Evolutionary conservation across 2,797 vertebrate genomes (phyloP), one percentile per base, ranked within the genome.

Genomic region (Sebastes glaucus): DNA sequence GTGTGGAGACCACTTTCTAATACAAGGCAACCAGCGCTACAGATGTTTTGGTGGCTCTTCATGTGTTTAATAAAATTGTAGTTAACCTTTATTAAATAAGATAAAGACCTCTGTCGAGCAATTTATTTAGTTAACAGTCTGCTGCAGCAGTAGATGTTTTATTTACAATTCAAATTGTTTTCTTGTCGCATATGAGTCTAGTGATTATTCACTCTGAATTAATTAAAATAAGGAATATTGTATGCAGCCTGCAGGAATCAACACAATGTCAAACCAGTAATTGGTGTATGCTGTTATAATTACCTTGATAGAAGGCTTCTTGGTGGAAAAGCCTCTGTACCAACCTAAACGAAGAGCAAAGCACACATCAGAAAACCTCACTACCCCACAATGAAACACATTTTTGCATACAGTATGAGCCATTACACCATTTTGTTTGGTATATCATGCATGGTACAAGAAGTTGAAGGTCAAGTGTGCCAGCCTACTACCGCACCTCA

Each of bases 291-390:
- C 4, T 42, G 74, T 11, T 76, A 56, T 74, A 14, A 89, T 96
- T 97, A 99, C 98, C 97, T 99, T 99, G 77, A 97, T 89, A 71
- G 96, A 97, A 64, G 98, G 98, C 90, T 98, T 99, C 95, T 96
- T 98, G 90, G 96, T 97, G 80, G 98, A 98, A 93, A 98, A 96
- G 79, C 98, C 98, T 96, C 98, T 95, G 95, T 99, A 99, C 98
- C 98, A 99, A 82, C 98, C 98, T 99, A 88, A 84, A 95, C 94
- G 3, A 93, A 85, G 22, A 86, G 14, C 23, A 77, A 65, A 87
- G 76, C 23, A 8, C 11, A 73, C 38, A 68, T 91, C 4, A 85
- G 35, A 76, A 59, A 80, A 60, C 13, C 20, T 46, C 11, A 60
- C 27, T 42, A 10, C 13, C 20, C 46, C 9, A 60, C 27, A 57